A percentile compares a stretch with the other conserved stretches of the same genome.
Evolutionary conservation across 2,888 invertebrate species (phyloP).

Genomic region (Lasius platythorax): DNA sequence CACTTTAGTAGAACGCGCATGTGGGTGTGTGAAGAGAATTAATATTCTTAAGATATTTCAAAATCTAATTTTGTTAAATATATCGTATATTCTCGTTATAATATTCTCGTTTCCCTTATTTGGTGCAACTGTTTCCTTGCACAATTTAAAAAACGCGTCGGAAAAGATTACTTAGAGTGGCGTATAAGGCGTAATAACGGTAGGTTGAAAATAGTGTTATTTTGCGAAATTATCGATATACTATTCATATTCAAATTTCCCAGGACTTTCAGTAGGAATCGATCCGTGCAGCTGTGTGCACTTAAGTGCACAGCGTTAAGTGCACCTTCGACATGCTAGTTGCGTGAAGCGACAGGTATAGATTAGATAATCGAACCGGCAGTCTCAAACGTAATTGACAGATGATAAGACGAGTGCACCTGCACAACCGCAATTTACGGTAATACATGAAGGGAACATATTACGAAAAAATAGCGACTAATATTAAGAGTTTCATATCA

Average conservation of each 20-base stretch:
- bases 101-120: background rate
- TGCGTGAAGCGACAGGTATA: slow-evolving; percentile 27
- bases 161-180: background rate
- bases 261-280: slow-evolving; percentile 11
- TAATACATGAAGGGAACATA: slow-evolving; percentile 56
- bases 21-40: no score
- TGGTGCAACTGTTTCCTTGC: background rate
- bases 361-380: slow-evolving; percentile 46
- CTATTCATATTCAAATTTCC: background rate
- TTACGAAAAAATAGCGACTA: background rate
- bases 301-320: slow-evolving; percentile 18
- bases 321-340: slow-evolving; percentile 29
- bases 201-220: background rate
- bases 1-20: background rate
- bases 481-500: background rate
- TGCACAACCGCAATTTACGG: slow-evolving; percentile 14
- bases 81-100: background rate
- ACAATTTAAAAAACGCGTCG: background rate
- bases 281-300: slow-evolving; percentile 26
- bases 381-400: slow-evolving; percentile 41
- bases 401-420: slow-evolving; percentile 31
- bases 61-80: background rate
- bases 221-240: background rate
- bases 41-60: background rate
- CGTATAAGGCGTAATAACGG: no score